Evolutionary conservation across 2,888 invertebrate species (phyloP).

Genomic region (Eremobia ochroleuca): DNA sequence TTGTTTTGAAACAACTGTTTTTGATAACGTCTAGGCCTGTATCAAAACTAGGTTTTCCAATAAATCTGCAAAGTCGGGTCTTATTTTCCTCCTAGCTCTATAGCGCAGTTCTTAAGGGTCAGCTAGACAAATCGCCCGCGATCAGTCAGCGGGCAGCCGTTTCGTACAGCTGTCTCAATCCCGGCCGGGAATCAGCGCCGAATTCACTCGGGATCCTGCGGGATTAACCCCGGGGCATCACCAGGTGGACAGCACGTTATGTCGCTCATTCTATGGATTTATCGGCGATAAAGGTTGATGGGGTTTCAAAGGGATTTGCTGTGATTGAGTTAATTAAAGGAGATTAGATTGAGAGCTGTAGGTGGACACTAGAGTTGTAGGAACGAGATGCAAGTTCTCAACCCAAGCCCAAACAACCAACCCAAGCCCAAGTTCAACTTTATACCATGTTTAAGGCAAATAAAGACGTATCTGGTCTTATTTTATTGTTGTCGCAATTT

Average conservation of each 20-base stretch:
- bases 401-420: too few relatives aligned
- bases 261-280: constrained; percentile 65
- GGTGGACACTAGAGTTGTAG: neutral
- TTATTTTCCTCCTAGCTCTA: constrained; percentile 35
- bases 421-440: too few relatives aligned
- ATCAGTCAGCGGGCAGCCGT: constrained; percentile 70
- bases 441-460: too few relatives aligned
- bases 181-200: constrained; percentile 39
- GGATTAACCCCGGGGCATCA: constrained; percentile 61
- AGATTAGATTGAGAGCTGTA: constrained; percentile 17
- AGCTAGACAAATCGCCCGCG: constrained; percentile 74
- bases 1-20: neutral
- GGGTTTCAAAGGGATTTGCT: constrained; percentile 42
- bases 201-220: constrained; percentile 43
- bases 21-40: neutral
- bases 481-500: neutral
- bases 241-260: constrained; percentile 63
- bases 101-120: constrained; percentile 70
- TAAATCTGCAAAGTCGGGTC: neutral
- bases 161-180: constrained; percentile 72
- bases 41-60: neutral
- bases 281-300: constrained; percentile 58
- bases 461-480: too few relatives aligned
- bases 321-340: constrained; percentile 47
- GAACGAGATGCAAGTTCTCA: neutral